Evolutionary conservation across 1,140 invertebrate species (phyloP), one percentile per base, ranked within the genome.

Genomic region (Paralvinella palmiformis): DNA sequence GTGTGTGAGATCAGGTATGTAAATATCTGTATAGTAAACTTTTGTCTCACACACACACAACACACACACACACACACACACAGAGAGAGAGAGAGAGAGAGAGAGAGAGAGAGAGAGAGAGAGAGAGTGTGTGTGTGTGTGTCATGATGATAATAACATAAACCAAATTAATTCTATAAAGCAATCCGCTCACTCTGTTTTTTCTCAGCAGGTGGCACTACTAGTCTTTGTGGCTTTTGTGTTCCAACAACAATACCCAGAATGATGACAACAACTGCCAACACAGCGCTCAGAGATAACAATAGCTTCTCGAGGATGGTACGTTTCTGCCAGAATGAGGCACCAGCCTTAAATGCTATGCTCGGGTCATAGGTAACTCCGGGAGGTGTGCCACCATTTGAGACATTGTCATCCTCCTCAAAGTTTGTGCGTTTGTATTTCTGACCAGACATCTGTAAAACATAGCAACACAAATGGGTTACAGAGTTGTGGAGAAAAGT

Each of bases 341-440:
- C 33, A 10, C 58, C 37, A 7, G 41, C 58, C 63, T 77, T 75
- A 65, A 77, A 75, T 13, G 53, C 71, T n/a, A 78, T 69, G 32
- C 71, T 66, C 3, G 73, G 67, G 52, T 66, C 71, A 29, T 62
- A 60, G 24, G 60, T 32, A 15, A 62, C 35, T 52, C 68, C 35
- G 64, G 73, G 24, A 67, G 73, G 53, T 74, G 41, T 71, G 6
- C 71, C 72, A 24, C 73, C 75, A 59, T 66, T 74, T 20, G 75
- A 76, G 5, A 75, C 77, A 15, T 75, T 74, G 20, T 84, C 83
- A 65, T 83, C 82, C 50, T 83, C 81, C 22, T 83, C 80, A 69
- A 83, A 82, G 45, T 81, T 80, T 37, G 82, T 82, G 31, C 81
- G 71, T 61, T 81, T 82, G 65, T 84, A 84, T 35, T 75, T 70